These are phyloP conservation scores for Nymphicus hollandicus DNA, from an alignment of 2,113 vertebrate species.

Conservation along the genomic window DNA sequence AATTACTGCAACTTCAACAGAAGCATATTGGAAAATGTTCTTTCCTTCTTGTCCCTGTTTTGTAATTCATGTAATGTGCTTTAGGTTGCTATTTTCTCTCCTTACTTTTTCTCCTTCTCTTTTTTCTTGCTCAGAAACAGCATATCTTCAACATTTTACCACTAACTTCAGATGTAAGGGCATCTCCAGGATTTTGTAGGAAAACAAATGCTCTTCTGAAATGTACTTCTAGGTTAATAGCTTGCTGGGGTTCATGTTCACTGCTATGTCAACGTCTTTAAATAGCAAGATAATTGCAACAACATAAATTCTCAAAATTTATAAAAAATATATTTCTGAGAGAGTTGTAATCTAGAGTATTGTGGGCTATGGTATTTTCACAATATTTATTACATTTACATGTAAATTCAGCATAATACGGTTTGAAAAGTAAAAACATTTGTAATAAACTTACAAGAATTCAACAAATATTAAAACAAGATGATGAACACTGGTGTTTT, in stretches of 20 bases:
- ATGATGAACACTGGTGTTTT: neutral
- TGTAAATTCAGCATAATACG: neutral
- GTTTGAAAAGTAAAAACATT: conserved; percentile 23
- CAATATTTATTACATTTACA: conserved; percentile 4
- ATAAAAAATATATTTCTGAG: neutral
- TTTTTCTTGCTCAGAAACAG: conserved; percentile 72
- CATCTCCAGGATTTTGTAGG: conserved; percentile 78
- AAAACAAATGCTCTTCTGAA: conserved; percentile 78
- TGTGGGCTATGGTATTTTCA: conserved; percentile 1
- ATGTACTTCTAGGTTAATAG: conserved; percentile 22
- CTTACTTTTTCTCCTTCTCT: conserved; percentile 53
- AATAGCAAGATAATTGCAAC: neutral
- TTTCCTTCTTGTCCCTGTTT: neutral
- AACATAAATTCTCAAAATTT: neutral
- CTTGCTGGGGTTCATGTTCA: neutral
- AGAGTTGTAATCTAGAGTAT: neutral
- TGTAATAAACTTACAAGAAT: conserved; percentile 16
- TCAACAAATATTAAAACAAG: conserved; percentile 5
- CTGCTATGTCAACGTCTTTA: neutral
- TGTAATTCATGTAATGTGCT: conserved; percentile 41
- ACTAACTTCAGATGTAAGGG: conserved; percentile 75
- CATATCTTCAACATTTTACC: conserved; percentile 75
- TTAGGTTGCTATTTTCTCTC: conserved; percentile 61
- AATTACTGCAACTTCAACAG: conserved; percentile 39
- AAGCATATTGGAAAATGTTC: conserved; percentile 58